phyloP scores from a whole-genome alignment of 2,797 vertebrate species.

The Staurois parvus region DNA sequence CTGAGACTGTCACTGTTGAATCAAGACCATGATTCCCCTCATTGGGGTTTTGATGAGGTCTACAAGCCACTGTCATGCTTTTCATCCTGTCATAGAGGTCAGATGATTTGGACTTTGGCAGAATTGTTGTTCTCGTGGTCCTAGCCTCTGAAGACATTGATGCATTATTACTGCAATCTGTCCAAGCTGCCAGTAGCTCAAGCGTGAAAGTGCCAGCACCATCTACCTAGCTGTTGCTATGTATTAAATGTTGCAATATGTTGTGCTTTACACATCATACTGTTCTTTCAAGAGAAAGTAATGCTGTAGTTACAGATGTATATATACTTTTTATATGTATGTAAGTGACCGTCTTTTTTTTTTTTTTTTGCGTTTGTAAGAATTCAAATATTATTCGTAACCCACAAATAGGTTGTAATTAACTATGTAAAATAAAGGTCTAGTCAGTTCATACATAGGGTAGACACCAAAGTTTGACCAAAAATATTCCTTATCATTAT shows the following conservation, averaged over 20 bases:
- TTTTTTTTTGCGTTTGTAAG: not conserved
- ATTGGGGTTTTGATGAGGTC: slow-evolving; percentile 63
- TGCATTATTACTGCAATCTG: slow-evolving; percentile 63
- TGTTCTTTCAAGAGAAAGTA: slow-evolving; percentile 22
- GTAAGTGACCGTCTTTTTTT: not conserved
- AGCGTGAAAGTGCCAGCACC: slow-evolving; percentile 76
- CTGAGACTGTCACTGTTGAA: slow-evolving; percentile 66
- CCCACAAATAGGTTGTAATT: not conserved
- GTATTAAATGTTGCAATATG: slow-evolving; percentile 40
- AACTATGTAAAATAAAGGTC: slow-evolving; percentile 14
- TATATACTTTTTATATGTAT: slow-evolving; percentile 15
- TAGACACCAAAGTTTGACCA: slow-evolving; percentile 3
- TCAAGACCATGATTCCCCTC: slow-evolving; percentile 73
- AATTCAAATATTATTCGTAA: not conserved
- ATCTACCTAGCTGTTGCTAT: slow-evolving; percentile 69
- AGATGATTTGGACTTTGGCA: slow-evolving; percentile 55
- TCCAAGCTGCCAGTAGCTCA: slow-evolving; percentile 68
- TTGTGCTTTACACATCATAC: slow-evolving; percentile 18
- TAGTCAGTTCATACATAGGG: not conserved
- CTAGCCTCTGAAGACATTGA: slow-evolving; percentile 66
- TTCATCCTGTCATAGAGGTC: slow-evolving; percentile 8
- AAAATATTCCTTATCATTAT: not conserved
- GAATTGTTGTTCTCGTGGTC: slow-evolving; percentile 69
- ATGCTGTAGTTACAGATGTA: slow-evolving; percentile 10
- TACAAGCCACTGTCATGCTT: not conserved